These are phyloP conservation scores for Oceanodroma tethys DNA, from an alignment of 2,113 vertebrate species.

Conservation along the genomic window DNA sequence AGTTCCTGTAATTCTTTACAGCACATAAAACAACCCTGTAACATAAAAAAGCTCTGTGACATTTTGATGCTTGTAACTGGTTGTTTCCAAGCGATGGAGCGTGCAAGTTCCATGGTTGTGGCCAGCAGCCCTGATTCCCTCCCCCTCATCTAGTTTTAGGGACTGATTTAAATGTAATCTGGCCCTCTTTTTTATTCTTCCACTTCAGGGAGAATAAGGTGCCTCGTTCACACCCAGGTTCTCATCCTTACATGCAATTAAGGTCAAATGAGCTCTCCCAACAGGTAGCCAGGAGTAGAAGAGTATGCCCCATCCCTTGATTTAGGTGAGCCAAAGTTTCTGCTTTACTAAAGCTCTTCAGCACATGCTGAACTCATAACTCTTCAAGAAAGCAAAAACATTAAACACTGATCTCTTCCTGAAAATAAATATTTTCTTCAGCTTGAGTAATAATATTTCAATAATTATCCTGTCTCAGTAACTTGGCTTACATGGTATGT, in stretches of 20 bases:
- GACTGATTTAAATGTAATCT: background rate
- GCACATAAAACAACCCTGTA: background rate
- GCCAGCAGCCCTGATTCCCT: background rate
- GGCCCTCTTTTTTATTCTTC: background rate
- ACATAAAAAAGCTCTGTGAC: background rate
- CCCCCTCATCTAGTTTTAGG: fast-evolving
- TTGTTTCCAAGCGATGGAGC: background rate
- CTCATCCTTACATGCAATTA: background rate
- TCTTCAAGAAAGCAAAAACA: background rate
- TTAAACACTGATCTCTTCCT: background rate
- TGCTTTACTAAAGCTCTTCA: background rate
- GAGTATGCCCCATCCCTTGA: fast-evolving
- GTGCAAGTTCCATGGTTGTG: fast-evolving
- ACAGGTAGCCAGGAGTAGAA: background rate
- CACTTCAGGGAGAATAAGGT: background rate
- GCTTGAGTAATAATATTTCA: background rate
- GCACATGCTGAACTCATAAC: background rate
- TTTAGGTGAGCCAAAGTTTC: background rate
- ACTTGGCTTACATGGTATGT: background rate
- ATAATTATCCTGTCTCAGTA: background rate
- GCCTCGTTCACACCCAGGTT: fast-evolving
- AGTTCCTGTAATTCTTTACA: background rate
- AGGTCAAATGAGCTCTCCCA: background rate
- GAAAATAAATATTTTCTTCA: background rate
- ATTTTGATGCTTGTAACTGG: background rate